phyloP scores from a whole-genome alignment of 2,797 vertebrate genomes.

The Sphenodon punctatus region DNA sequence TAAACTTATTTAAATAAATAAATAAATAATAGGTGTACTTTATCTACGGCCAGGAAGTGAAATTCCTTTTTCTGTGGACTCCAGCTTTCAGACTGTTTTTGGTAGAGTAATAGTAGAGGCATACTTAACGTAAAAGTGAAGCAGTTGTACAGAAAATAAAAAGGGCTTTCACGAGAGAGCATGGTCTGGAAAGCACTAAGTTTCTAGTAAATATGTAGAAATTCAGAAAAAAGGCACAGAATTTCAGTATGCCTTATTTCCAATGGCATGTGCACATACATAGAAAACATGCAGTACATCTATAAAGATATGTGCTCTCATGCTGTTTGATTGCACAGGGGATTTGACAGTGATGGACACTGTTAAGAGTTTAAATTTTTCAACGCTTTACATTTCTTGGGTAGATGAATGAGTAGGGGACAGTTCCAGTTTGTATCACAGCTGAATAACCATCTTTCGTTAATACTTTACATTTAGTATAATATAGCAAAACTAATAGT shows the following conservation, averaged over 20 bases:
- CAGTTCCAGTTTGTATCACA: constrained; percentile 44
- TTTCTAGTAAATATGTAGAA: constrained; percentile 51
- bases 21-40: constrained; percentile 51
- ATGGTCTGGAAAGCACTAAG: constrained; percentile 12
- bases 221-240: constrained; percentile 52
- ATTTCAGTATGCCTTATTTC: constrained; percentile 42
- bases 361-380: constrained; percentile 58
- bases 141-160: constrained; percentile 46
- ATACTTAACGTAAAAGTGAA: constrained; percentile 9
- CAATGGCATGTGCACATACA: not conserved
- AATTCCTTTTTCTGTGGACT: constrained; percentile 14
- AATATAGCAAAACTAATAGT: constrained; percentile 47
- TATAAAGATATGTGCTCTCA: constrained; percentile 22
- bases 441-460: constrained; percentile 38
- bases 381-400: constrained; percentile 47
- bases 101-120: not conserved
- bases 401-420: constrained; percentile 51
- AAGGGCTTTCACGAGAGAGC: constrained; percentile 29
- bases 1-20: no score
- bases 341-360: constrained; percentile 58
- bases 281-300: not conserved
- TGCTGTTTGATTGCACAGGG: constrained; percentile 45
- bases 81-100: not conserved
- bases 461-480: constrained; percentile 19
- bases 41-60: constrained; percentile 8